These are phyloP conservation scores for Octodon degus DNA, from an alignment of 2,113 vertebrate species.

Conservation along the genomic window DNA sequence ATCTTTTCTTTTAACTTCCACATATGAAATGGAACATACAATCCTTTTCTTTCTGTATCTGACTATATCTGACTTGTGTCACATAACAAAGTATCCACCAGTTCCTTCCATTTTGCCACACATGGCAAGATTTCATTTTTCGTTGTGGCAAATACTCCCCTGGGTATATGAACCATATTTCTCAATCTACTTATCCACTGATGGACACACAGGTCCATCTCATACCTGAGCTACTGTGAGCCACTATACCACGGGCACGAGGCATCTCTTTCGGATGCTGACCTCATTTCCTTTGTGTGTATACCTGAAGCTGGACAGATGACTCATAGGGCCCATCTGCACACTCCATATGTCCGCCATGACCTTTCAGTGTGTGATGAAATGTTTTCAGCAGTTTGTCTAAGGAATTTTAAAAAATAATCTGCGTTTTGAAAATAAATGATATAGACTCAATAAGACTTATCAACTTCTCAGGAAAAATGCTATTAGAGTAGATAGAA, in stretches of 20 bases:
- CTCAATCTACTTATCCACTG: neutral
- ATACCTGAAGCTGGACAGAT: neutral
- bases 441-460: neutral
- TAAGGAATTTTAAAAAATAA: neutral
- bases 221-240: neutral
- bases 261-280: neutral
- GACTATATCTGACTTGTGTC: neutral
- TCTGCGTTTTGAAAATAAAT: conserved; percentile 7
- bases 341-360: neutral
- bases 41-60: neutral
- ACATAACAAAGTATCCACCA: neutral
- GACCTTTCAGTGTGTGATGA: neutral
- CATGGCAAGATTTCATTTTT: neutral
- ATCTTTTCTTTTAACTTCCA: neutral
- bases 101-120: neutral
- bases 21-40: neutral
- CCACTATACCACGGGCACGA: neutral
- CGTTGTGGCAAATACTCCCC: neutral
- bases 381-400: conserved; percentile 21
- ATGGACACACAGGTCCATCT: neutral
- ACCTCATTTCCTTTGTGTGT: neutral
- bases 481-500: neutral
- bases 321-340: neutral
- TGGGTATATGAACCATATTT: neutral
- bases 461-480: neutral